A percentile compares a stretch with the other conserved stretches of the same genome.
These are phyloP conservation scores for Drosophila anomalata DNA, from an alignment of 2,888 invertebrate genomes.

Conservation along the genomic window DNA sequence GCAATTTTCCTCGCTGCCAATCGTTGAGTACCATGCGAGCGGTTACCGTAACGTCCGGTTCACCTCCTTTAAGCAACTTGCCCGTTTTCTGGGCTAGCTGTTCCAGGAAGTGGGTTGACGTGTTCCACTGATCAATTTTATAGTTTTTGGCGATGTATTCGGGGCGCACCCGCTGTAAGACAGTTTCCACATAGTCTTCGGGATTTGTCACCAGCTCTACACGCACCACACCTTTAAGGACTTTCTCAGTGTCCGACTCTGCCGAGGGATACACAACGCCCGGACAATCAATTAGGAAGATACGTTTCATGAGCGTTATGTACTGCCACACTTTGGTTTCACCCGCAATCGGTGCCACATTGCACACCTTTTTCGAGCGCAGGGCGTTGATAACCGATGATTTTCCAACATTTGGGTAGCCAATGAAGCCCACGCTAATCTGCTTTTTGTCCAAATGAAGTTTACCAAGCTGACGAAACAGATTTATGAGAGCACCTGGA, in stretches of 20 bases:
- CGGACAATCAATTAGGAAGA: constrained; percentile 99
- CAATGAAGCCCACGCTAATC: constrained; percentile 99
- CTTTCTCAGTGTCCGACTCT: constrained; percentile 97
- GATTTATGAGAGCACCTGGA: constrained; percentile 93
- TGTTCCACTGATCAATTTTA: constrained; percentile 91
- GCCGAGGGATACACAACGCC: constrained; percentile 99
- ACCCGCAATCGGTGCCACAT: constrained; percentile 99
- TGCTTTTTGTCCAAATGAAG: constrained; percentile 98
- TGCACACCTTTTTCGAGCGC: constrained; percentile 98
- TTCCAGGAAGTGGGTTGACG: constrained; percentile 94
- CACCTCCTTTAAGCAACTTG: constrained; percentile 97
- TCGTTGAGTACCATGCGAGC: constrained; percentile 98
- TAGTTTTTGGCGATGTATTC: constrained; percentile 97
- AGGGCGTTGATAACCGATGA: constrained; percentile 99
- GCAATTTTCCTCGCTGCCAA: constrained; percentile 98
- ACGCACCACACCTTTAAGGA: constrained; percentile 98
- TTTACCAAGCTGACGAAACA: constrained; percentile 97
- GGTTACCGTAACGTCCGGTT: constrained; percentile 94
- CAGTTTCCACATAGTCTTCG: constrained; percentile 95
- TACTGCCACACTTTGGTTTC: constrained; percentile 99
- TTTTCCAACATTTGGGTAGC: constrained; percentile 99
- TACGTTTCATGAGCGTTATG: constrained; percentile 97
- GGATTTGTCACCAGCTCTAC: constrained; percentile 97
- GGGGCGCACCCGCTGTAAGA: constrained; percentile 93
- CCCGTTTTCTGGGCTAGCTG: constrained; percentile 94